Evolutionary conservation across 2,113 vertebrate species (phyloP).

Genomic region (Hippocampus guttulatus): DNA sequence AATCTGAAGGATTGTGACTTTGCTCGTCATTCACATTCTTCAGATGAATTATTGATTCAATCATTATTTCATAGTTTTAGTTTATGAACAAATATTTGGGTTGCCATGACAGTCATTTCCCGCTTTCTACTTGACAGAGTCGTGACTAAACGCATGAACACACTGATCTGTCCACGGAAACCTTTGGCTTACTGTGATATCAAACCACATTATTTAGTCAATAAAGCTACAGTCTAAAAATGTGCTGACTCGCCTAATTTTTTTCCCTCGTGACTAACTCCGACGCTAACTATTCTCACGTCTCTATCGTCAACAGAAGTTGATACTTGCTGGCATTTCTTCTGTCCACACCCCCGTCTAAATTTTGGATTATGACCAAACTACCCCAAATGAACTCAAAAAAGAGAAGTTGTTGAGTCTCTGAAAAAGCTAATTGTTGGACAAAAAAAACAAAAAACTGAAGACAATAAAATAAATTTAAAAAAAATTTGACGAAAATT

Average conservation of each 20-base stretch:
- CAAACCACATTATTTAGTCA: slow-evolving; percentile 70
- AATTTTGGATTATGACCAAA: neutral
- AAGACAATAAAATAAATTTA: neutral
- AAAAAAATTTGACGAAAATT: neutral
- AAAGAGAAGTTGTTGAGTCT: slow-evolving; percentile 4
- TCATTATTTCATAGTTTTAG: slow-evolving; percentile 47
- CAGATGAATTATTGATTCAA: slow-evolving; percentile 1
- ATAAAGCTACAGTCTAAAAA: slow-evolving; percentile 73
- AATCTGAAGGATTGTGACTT: neutral
- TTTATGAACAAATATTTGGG: slow-evolving; percentile 77
- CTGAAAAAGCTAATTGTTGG: neutral
- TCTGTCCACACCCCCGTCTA: neutral
- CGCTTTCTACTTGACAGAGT: slow-evolving; percentile 66
- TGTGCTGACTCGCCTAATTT: slow-evolving; percentile 42
- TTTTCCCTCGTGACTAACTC: slow-evolving; percentile 16
- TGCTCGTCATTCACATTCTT: neutral
- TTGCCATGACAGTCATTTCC: slow-evolving; percentile 72
- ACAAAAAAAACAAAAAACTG: neutral
- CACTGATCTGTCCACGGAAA: slow-evolving; percentile 69
- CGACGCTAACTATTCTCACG: slow-evolving; percentile 41
- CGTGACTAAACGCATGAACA: slow-evolving; percentile 72
- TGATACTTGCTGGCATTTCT: slow-evolving; percentile 11
- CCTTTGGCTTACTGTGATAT: slow-evolving; percentile 89
- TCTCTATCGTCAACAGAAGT: slow-evolving; percentile 39
- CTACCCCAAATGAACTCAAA: neutral